Evolutionary conservation across 2,113 vertebrate genomes (phyloP).

Genomic region (Nycticorax nycticorax): DNA sequence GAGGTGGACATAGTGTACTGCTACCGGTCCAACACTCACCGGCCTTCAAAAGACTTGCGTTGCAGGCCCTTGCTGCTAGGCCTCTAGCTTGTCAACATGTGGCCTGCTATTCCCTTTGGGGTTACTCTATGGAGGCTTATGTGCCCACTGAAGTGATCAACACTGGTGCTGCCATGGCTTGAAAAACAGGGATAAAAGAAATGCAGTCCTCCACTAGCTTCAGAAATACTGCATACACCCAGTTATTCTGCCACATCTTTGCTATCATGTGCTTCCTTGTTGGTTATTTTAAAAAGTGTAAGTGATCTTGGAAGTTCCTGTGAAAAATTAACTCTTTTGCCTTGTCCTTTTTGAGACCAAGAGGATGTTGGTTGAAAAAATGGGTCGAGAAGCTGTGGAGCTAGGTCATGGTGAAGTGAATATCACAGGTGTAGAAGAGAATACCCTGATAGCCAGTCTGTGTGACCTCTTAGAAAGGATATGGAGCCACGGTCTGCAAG

Average conservation of each 20-base stretch:
- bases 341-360: constrained; percentile 75
- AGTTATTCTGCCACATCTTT: neutral
- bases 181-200: neutral
- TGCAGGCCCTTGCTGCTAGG: neutral
- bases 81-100: neutral
- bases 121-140: neutral
- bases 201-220: neutral
- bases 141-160: neutral
- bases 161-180: neutral
- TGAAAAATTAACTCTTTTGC: neutral
- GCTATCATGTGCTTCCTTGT: neutral
- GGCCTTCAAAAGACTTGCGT: neutral
- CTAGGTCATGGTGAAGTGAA: constrained; percentile 84
- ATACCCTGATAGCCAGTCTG: constrained; percentile 83
- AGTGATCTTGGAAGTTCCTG: neutral
- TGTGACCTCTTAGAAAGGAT: constrained; percentile 85
- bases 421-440: constrained; percentile 87
- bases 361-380: constrained; percentile 86
- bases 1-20: neutral
- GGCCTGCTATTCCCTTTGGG: neutral
- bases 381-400: constrained; percentile 85
- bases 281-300: neutral
- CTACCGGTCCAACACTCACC: neutral
- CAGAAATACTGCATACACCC: neutral
- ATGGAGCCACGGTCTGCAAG: constrained; percentile 84